These are phyloP conservation scores for Agapornis roseicollis DNA, from an alignment of 2,113 vertebrate species.

Conservation along the genomic window DNA sequence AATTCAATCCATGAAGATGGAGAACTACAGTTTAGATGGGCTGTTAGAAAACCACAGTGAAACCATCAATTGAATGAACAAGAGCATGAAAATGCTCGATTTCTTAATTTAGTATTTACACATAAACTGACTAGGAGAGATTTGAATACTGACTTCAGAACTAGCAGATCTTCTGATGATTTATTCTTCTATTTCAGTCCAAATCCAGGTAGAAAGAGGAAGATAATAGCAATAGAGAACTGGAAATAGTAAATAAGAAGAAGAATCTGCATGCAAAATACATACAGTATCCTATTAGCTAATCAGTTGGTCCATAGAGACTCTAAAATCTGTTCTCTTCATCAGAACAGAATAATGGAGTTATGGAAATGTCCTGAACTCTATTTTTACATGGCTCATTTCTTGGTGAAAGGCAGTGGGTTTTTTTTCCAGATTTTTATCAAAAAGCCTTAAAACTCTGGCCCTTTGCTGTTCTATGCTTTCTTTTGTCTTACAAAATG, in stretches of 20 bases:
- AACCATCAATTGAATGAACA: background rate
- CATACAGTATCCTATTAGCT: background rate
- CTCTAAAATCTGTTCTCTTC: background rate
- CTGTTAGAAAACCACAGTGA: background rate
- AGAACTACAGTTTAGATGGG: background rate
- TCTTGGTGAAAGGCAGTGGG: background rate
- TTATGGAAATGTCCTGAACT: background rate
- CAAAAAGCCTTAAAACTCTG: background rate
- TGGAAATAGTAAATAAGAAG: constrained; percentile 25
- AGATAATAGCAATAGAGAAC: background rate
- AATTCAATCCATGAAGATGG: background rate
- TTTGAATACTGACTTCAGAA: background rate
- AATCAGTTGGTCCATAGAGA: background rate
- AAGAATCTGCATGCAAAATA: background rate
- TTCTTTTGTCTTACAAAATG: background rate
- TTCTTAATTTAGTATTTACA: constrained; percentile 18
- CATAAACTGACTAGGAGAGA: background rate
- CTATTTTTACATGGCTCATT: background rate
- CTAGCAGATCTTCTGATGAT: background rate
- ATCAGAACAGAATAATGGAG: background rate
- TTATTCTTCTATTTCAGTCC: background rate
- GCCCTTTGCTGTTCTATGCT: background rate
- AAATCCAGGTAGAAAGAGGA: background rate
- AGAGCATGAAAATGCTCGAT: background rate
- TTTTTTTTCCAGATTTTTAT: background rate